Evolutionary conservation across 2,113 vertebrate species (phyloP), one percentile per base, ranked within the genome.

Genomic region (Barnardius zonarius): DNA sequence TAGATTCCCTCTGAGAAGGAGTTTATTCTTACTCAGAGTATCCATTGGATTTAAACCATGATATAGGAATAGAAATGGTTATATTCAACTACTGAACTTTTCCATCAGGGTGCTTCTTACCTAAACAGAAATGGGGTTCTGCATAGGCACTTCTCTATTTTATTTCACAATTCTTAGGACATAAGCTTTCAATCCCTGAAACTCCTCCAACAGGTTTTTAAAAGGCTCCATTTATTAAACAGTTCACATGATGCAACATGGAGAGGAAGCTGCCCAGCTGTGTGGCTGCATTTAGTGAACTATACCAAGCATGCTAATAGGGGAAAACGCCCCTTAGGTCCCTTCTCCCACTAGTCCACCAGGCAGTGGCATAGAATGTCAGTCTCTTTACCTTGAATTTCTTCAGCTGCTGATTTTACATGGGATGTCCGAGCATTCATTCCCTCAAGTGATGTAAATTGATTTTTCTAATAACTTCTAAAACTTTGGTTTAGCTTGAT

Each of bases 251-350:
- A 87, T 48, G 74, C 62, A 84, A 51, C 33, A 63, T 0, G 0
- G 62, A 85, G 70, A 61, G 48, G 39, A 93, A 96, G 57, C 85
- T 79, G 39, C 78, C 69, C 90, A 91, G 90, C 66, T 91, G 66
- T 6, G 43, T 59, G 57, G 52, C 82, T 90, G 66, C 74, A 48
- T 79, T 86, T 87, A 88, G 48, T 44, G 33, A 85, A 90, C 48
- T 73, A 11, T 33, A 66, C 16, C 7, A 61, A 64, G 73, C 75
- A 82, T 68, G 80, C 83, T 94, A 87, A 94, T 43, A 79, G 55
- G 66, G 55, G 33, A 83, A 92, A 90, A 92, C 87, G 81, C 12
- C 82, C 66, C 27, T 72, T 41, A 87, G 41, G 9, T 61, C 55
- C 55, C 52, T 92, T 43, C 69, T 93, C 66, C 69, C 81, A 46